Evolutionary conservation across 2,888 invertebrate species (phyloP).

Genomic region (Branchellion lobata): DNA sequence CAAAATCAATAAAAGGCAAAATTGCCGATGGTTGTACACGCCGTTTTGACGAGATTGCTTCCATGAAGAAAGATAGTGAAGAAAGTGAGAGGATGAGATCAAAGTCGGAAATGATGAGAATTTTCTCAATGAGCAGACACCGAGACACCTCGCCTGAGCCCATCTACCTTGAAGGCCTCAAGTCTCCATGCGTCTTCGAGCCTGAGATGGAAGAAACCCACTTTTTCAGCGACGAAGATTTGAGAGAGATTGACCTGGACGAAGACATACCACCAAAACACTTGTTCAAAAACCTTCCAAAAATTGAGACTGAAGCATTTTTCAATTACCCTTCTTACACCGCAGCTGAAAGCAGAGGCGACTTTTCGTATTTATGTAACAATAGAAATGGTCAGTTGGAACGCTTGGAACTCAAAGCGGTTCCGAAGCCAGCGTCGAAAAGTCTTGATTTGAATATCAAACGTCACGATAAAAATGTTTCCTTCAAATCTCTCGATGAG

Average conservation of each 20-base stretch:
- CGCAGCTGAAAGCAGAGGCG: neutral
- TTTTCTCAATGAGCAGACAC: constrained; percentile 40
- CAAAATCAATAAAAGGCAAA: neutral
- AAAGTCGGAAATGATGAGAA: constrained; percentile 33
- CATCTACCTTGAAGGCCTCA: constrained; percentile 42
- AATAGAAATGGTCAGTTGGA: neutral
- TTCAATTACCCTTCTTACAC: neutral
- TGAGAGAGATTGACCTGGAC: constrained; percentile 46
- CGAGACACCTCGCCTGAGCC: constrained; percentile 40
- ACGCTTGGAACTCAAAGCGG: neutral
- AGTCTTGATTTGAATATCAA: constrained; percentile 29
- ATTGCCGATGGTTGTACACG: neutral
- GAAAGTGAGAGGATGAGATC: constrained; percentile 15
- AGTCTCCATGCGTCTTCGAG: constrained; percentile 40
- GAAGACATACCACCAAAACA: constrained; percentile 49
- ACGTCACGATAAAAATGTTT: neutral
- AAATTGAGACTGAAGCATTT: neutral
- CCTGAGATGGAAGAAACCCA: constrained; percentile 40
- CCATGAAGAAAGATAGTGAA: neutral
- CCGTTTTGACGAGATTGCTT: neutral
- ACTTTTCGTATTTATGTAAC: too few species aligned
- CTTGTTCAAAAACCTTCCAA: constrained; percentile 33
- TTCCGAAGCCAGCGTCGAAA: constrained; percentile 23
- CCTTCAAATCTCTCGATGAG: constrained; percentile 25
- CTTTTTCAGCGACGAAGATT: constrained; percentile 46